Conservation (phyloP, 2,797 vertebrate genomes). For the Chaenodraco wilsoni region DNA sequence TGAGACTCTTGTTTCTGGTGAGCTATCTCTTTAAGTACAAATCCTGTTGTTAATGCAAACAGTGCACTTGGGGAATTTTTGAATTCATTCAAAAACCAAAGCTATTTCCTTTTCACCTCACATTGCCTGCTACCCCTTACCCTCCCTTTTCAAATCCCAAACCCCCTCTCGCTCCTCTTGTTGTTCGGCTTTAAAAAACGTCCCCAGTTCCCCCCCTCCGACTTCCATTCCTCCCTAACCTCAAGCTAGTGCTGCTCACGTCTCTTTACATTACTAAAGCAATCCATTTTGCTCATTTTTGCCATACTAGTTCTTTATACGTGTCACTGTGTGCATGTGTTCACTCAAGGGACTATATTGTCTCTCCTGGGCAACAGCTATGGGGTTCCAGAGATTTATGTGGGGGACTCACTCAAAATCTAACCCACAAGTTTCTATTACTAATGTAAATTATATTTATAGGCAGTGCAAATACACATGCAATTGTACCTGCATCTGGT, state of each 20-base stretch:
- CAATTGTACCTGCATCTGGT: slow-evolving; percentile 93
- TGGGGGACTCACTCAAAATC: slow-evolving; percentile 36
- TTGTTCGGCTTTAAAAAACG: slow-evolving; percentile 48
- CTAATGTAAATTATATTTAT: slow-evolving; percentile 58
- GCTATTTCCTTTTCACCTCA: slow-evolving; percentile 82
- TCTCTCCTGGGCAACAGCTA: slow-evolving; percentile 43
- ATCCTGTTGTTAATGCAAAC: slow-evolving; percentile 68
- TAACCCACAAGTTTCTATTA: slow-evolving; percentile 73
- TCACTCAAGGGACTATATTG: slow-evolving; percentile 53
- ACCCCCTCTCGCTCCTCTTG: slow-evolving; percentile 48
- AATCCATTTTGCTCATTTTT: slow-evolving; percentile 63
- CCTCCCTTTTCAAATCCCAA: slow-evolving; percentile 45
- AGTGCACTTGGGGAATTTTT: slow-evolving; percentile 65
- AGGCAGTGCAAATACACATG: slow-evolving; percentile 20
- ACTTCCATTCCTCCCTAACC: slow-evolving; percentile 48
- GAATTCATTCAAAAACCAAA: slow-evolving; percentile 79
- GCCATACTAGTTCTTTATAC: slow-evolving; percentile 54
- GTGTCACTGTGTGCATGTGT: slow-evolving; percentile 54
- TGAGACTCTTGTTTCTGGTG: slow-evolving; percentile 46
- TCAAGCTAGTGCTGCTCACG: slow-evolving; percentile 46
- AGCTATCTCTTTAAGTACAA: slow-evolving; percentile 64
- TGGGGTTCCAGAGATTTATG: slow-evolving; percentile 44
- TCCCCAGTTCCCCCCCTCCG: slow-evolving; percentile 20
- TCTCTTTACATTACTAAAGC: slow-evolving; percentile 61
- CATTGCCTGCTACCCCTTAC: slow-evolving; percentile 61